Evolutionary conservation across 2,888 invertebrate genomes (phyloP).

Genomic region (Agrochola lychnidis): DNA sequence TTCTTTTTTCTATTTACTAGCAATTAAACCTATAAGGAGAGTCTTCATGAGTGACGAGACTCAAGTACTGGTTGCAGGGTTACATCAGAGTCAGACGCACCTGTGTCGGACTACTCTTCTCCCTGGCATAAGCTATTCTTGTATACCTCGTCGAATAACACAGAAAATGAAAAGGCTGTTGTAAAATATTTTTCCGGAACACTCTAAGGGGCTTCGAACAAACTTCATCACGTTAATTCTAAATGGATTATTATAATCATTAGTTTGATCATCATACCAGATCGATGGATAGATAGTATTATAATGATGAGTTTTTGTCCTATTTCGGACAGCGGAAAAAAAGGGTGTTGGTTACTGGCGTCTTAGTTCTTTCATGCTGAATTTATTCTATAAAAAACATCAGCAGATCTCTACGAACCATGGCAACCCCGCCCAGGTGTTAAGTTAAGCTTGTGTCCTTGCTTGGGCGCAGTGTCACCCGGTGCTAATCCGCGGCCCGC

Average conservation of each 20-base stretch:
- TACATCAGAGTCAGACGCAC: neutral
- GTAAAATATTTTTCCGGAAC: neutral
- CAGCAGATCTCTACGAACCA: neutral
- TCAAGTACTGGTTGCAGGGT: neutral
- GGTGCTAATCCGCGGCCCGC: slow-evolving; percentile 64
- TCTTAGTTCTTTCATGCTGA: neutral
- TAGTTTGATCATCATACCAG: neutral
- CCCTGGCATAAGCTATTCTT: neutral
- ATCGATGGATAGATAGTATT: neutral
- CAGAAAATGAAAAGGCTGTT: neutral
- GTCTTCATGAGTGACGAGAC: neutral
- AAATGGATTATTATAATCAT: neutral
- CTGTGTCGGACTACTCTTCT: neutral
- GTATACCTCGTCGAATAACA: neutral
- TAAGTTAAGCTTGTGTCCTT: slow-evolving; percentile 55
- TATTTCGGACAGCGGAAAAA: neutral
- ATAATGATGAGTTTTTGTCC: neutral
- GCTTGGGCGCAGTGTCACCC: slow-evolving; percentile 66
- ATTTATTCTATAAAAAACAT: neutral
- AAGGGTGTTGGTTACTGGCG: neutral
- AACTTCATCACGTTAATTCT: neutral
- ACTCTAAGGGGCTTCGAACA: neutral
- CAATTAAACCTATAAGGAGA: neutral
- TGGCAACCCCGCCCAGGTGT: slow-evolving; percentile 31
- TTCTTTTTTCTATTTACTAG: no score